These are phyloP conservation scores for Cyaniris semiargus DNA, from an alignment of 2,888 invertebrate species.

Conservation along the genomic window DNA sequence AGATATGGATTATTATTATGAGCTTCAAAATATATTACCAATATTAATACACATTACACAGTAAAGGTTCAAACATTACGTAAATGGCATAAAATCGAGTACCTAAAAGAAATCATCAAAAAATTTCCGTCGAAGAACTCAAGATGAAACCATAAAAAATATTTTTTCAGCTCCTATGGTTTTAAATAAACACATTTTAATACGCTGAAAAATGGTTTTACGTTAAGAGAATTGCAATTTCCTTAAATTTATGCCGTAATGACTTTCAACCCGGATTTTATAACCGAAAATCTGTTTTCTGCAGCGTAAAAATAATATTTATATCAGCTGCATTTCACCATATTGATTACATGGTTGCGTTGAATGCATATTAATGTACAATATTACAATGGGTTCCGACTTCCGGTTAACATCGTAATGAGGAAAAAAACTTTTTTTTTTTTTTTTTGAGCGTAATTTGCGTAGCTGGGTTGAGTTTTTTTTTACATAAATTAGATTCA, in stretches of 20 bases:
- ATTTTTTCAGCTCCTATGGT: background rate
- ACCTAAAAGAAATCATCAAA: too few species aligned
- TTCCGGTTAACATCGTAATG: too few species aligned
- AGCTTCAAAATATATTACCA: too few species aligned
- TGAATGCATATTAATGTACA: slow-evolving; percentile 1
- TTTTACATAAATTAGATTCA: too few species aligned
- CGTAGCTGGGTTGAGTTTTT: too few species aligned
- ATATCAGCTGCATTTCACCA: slow-evolving; percentile 1
- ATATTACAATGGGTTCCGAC: background rate
- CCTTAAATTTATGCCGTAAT: slow-evolving; percentile 9
- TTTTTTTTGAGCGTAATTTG: too few species aligned
- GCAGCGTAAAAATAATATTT: slow-evolving; percentile 15
- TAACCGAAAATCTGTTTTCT: slow-evolving; percentile 14
- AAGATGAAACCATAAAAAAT: background rate
- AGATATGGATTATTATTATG: too few species aligned
- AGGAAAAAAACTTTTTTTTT: too few species aligned
- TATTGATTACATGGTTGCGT: background rate
- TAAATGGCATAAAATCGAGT: too few species aligned
- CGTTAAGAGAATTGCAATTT: slow-evolving; percentile 7
- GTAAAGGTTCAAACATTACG: too few species aligned
- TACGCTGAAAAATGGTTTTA: background rate
- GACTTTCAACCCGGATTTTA: slow-evolving; percentile 1
- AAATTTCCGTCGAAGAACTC: background rate
- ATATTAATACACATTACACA: too few species aligned
- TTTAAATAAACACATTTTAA: slow-evolving; percentile 8